These are phyloP conservation scores for Peromyscus attwateri DNA, from an alignment of 2,797 vertebrate genomes.

Conservation along the genomic window DNA sequence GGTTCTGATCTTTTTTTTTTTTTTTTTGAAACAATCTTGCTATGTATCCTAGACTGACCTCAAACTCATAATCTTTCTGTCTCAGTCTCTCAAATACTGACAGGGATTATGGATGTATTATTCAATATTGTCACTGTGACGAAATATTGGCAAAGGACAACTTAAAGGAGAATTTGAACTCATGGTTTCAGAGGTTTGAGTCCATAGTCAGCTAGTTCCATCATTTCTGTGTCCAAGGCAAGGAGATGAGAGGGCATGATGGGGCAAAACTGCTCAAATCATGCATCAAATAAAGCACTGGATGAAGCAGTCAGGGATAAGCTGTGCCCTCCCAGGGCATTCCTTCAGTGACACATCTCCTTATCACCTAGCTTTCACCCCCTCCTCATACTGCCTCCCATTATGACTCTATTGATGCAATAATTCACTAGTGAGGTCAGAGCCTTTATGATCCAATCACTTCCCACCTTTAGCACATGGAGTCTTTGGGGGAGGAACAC, in stretches of 20 bases:
- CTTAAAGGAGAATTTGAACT: neutral
- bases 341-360: neutral
- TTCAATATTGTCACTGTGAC: neutral
- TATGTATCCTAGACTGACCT: neutral
- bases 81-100: neutral
- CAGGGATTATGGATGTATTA: neutral
- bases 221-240: neutral
- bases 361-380: neutral
- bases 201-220: neutral
- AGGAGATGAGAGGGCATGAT: neutral
- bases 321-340: neutral
- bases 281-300: neutral
- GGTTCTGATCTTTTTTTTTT: neutral
- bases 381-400: too few species aligned
- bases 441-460: neutral
- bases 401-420: neutral
- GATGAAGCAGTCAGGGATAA: neutral
- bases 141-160: neutral
- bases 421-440: neutral
- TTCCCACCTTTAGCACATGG: neutral
- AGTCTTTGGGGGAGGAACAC: neutral
- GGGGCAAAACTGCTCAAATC: neutral
- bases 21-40: neutral
- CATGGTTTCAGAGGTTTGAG: neutral
- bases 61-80: neutral